These are phyloP conservation scores for Zaprionus lineosus DNA, from an alignment of 2,888 invertebrate genomes.

Conservation along the genomic window DNA sequence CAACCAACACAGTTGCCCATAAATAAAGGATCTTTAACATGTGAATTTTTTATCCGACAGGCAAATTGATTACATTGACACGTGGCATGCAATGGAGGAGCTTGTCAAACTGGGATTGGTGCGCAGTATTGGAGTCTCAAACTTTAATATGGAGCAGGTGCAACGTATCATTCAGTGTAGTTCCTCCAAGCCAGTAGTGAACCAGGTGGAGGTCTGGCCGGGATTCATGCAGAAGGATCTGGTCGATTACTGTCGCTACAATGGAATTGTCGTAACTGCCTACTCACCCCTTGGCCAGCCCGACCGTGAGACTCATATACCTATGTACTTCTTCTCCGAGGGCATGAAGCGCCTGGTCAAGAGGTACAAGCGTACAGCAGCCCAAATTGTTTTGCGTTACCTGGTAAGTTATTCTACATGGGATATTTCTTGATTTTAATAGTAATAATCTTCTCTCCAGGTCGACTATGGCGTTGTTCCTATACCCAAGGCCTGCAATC, in stretches of 20 bases:
- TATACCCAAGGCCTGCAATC: slow-evolving; percentile 85
- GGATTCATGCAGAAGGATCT: slow-evolving; percentile 84
- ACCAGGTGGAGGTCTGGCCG: slow-evolving; percentile 81
- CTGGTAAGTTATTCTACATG: slow-evolving; percentile 82
- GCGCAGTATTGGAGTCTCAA: slow-evolving; percentile 79
- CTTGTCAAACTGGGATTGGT: slow-evolving; percentile 75
- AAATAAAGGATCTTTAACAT: background rate
- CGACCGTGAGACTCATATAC: slow-evolving; percentile 84
- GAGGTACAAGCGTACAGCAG: slow-evolving; percentile 86
- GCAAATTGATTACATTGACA: slow-evolving; percentile 84
- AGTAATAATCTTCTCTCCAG: slow-evolving; percentile 22
- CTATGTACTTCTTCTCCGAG: slow-evolving; percentile 80
- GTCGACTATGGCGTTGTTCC: slow-evolving; percentile 83
- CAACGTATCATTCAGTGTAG: slow-evolving; percentile 77
- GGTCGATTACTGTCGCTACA: slow-evolving; percentile 86
- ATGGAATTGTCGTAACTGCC: slow-evolving; percentile 86
- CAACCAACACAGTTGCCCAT: too few species aligned
- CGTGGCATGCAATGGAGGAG: slow-evolving; percentile 80
- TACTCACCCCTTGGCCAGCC: slow-evolving; percentile 90
- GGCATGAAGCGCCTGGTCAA: slow-evolving; percentile 84
- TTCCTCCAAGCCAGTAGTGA: slow-evolving; percentile 78
- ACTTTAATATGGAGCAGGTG: slow-evolving; percentile 79
- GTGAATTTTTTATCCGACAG: slow-evolving; percentile 6
- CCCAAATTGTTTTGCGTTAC: slow-evolving; percentile 86
- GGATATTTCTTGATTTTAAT: background rate